Conservation (phyloP, 35 echinoderm and acorn worm species). For the Acanthaster planci region DNA sequence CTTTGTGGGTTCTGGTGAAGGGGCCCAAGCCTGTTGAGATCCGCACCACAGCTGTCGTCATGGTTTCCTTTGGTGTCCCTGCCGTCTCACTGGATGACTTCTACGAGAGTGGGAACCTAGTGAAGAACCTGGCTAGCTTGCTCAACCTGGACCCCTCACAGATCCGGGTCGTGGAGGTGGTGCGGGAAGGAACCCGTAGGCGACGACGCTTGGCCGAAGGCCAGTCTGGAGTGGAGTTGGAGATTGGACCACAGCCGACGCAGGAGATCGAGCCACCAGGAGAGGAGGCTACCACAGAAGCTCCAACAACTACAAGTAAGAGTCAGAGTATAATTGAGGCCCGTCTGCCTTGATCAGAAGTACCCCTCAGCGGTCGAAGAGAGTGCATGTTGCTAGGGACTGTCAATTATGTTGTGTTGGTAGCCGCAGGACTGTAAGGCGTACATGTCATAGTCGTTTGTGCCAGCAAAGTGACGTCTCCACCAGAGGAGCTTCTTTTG, state of each 20-base stretch:
- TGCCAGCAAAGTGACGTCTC: no score
- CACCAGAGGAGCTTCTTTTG: no score
- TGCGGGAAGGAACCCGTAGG: constrained; percentile 66
- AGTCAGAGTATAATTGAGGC: neutral
- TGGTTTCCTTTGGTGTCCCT: constrained; percentile 84
- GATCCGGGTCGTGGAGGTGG: constrained; percentile 84
- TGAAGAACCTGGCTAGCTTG: constrained; percentile 67
- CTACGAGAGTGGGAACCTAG: constrained; percentile 90
- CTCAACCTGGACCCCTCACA: constrained; percentile 55
- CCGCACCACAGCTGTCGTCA: constrained; percentile 68
- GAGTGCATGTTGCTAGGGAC: no score
- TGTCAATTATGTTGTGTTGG: no score
- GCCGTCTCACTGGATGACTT: constrained; percentile 81
- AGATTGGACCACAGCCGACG: constrained; percentile 60
- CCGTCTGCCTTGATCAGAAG: neutral
- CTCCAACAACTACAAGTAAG: neutral
- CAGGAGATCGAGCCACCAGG: constrained; percentile 3
- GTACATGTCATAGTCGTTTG: no score
- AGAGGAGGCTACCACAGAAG: neutral
- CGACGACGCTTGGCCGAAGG: constrained; percentile 46
- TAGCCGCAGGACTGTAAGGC: no score
- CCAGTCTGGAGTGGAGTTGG: constrained; percentile 48
- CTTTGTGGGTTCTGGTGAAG: constrained; percentile 64
- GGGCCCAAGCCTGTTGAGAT: constrained; percentile 62
- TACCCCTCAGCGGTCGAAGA: no score